phyloP scores from a whole-genome alignment of 2,888 invertebrate genomes.

The Agapostemon virescens region DNA sequence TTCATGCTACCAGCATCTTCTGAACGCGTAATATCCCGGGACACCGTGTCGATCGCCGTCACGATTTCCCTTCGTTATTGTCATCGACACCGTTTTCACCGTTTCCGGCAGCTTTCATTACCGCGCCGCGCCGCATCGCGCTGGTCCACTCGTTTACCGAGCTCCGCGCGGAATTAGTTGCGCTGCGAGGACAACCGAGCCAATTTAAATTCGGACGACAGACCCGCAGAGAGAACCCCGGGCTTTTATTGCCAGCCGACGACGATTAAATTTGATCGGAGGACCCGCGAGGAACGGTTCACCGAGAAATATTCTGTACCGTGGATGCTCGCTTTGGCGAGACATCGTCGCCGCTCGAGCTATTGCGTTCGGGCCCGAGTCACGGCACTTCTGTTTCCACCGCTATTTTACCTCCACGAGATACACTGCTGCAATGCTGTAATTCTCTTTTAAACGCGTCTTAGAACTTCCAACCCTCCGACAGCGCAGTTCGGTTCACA shows the following conservation, averaged over 20 bases:
- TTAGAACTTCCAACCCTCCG: no score
- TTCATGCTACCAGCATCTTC: constrained; percentile 40
- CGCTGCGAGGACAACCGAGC: constrained; percentile 8
- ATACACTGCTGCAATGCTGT: background rate
- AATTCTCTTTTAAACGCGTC: background rate
- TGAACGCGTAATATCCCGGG: constrained; percentile 27
- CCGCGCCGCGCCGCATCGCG: background rate
- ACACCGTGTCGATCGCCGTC: constrained; percentile 23
- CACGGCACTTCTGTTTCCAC: background rate
- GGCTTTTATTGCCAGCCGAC: background rate
- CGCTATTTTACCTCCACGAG: background rate
- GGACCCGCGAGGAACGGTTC: background rate
- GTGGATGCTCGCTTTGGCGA: background rate
- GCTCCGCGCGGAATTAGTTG: background rate
- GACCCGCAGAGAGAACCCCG: background rate
- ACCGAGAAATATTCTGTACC: background rate
- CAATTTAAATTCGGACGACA: background rate
- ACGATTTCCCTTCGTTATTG: constrained; percentile 20
- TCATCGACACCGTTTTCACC: background rate
- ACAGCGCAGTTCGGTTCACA: no score
- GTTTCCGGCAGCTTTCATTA: background rate
- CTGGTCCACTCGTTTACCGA: background rate
- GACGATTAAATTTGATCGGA: constrained; percentile 6
- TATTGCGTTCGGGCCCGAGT: background rate
- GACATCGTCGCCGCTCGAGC: background rate